Percentiles rank a stretch among this genome's conserved stretches.
phyloP scores from a whole-genome alignment of 2,797 vertebrate genomes.

The Sciurus vulgaris region DNA sequence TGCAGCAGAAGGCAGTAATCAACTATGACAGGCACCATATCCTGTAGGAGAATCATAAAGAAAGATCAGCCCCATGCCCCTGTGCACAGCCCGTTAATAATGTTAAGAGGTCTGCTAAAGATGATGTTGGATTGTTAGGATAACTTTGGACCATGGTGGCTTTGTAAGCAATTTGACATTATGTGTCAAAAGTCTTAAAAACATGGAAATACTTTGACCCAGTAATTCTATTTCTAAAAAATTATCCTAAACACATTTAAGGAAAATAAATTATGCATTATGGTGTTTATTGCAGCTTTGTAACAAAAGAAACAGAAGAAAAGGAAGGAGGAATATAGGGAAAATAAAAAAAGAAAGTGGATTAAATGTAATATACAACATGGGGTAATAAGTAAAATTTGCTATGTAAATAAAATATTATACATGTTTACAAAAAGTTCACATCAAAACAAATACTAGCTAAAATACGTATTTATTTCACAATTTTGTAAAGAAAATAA shows the following conservation, averaged over 20 bases:
- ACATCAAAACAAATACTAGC: conserved; percentile 37
- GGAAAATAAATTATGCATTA: conserved; percentile 1
- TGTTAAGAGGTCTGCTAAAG: neutral
- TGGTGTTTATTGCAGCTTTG: neutral
- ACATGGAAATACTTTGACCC: neutral
- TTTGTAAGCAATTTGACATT: neutral
- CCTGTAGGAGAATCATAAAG: conserved; percentile 87
- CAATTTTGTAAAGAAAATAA: conserved; percentile 26
- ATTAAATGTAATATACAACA: conserved; percentile 59
- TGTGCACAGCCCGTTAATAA: neutral
- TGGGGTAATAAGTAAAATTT: conserved; percentile 17
- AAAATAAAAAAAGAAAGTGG: neutral
- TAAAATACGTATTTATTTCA: conserved; percentile 30
- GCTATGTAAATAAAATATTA: conserved; percentile 51
- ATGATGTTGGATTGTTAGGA: neutral
- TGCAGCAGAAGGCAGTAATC: conserved; percentile 97
- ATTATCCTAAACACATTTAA: conserved; percentile 53
- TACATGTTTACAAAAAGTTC: conserved; percentile 14
- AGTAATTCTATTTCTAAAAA: conserved; percentile 51
- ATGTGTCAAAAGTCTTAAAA: conserved; percentile 16
- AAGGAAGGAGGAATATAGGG: neutral
- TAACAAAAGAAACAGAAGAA: neutral
- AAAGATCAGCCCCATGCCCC: conserved; percentile 35
- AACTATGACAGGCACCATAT: conserved; percentile 94
- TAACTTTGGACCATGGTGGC: neutral